Conservation (phyloP, 2,797 vertebrate genomes). For the Selene dorsalis region DNA sequence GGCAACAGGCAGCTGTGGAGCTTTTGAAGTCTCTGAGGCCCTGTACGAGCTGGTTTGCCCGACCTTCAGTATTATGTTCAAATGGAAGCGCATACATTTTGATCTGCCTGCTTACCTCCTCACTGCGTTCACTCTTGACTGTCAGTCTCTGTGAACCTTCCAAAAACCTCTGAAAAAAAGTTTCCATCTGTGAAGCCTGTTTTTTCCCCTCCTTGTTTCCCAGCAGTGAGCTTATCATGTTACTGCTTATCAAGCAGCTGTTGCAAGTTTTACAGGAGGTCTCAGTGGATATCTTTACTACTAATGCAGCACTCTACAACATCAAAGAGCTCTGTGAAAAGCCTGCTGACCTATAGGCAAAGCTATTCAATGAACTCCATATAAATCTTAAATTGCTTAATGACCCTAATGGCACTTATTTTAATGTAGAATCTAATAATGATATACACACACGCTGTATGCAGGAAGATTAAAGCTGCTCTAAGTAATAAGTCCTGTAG, state of each 20-base stretch:
- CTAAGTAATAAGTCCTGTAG: not conserved
- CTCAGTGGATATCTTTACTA: not conserved
- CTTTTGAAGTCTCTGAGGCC: slow-evolving; percentile 33
- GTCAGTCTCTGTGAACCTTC: slow-evolving; percentile 6
- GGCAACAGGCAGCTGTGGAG: slow-evolving; percentile 20
- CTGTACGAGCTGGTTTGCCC: slow-evolving; percentile 21
- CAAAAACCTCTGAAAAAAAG: slow-evolving; percentile 7
- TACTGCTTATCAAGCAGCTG: not conserved
- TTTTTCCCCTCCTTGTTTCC: slow-evolving; percentile 5
- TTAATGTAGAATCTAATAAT: not conserved
- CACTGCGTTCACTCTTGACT: slow-evolving; percentile 7
- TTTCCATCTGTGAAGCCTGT: slow-evolving; percentile 15
- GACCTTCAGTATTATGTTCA: slow-evolving; percentile 19
- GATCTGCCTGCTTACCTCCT: slow-evolving; percentile 22
- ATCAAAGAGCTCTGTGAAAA: slow-evolving; percentile 4
- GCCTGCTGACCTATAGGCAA: not conserved
- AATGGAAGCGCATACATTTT: slow-evolving; percentile 26
- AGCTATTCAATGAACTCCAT: not conserved
- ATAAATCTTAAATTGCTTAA: not conserved
- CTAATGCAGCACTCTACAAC: slow-evolving; percentile 10
- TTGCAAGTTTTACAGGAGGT: not conserved
- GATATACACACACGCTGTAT: not conserved
- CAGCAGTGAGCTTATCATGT: not conserved
- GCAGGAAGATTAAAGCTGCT: not conserved
- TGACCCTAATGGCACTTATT: not conserved